Conservation (phyloP, 2,797 vertebrate genomes). For the Aphelocoma californica region DNA sequence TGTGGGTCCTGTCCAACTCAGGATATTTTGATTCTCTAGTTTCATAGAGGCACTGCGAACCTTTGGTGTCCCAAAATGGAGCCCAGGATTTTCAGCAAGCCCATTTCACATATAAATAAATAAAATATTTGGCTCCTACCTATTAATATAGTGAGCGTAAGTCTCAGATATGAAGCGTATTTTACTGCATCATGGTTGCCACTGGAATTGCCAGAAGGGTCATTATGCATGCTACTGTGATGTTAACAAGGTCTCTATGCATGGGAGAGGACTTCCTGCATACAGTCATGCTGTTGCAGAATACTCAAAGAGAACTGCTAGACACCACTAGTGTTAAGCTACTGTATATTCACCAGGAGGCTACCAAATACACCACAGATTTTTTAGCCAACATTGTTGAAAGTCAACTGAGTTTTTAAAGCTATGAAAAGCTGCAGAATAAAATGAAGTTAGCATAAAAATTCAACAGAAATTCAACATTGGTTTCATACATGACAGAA, state of each 20-base stretch:
- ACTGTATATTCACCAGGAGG: not conserved
- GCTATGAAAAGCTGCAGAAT: not conserved
- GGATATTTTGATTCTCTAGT: not conserved
- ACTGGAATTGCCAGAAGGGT: too few relatives aligned
- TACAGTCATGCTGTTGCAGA: fast-evolving
- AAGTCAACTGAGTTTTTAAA: not conserved
- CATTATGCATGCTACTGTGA: fast-evolving
- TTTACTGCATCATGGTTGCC: not conserved
- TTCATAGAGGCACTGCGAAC: not conserved
- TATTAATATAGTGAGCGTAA: not conserved
- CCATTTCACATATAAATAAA: not conserved
- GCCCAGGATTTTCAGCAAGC: not conserved
- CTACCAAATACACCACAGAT: not conserved
- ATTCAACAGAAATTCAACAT: not conserved
- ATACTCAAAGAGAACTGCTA: not conserved
- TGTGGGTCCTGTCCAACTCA: not conserved
- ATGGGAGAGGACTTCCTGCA: not conserved
- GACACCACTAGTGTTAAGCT: not conserved
- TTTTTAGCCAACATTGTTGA: not conserved
- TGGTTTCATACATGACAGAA: not conserved
- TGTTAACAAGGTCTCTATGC: not conserved
- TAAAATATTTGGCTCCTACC: not conserved
- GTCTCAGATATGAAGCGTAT: fast-evolving
- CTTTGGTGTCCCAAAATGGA: not conserved
- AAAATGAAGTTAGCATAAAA: not conserved